Base-by-base conservation (phyloP, 2,113 vertebrate genomes). In the Echinops telfairi region DNA sequence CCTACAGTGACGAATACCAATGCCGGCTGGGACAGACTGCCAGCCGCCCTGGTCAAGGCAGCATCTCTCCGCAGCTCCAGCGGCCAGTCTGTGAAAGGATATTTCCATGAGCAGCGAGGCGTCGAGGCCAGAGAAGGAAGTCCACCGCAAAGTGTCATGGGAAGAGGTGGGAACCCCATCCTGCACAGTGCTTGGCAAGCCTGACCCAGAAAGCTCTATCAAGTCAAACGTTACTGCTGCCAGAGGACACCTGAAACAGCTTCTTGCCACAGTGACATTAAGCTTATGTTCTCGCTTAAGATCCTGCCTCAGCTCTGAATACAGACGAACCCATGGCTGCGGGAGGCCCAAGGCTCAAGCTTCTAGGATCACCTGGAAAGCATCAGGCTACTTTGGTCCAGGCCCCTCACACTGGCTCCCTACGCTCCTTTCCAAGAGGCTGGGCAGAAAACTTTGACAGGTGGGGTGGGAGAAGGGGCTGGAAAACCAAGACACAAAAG, bases 301-400 rank as follows among this genome's bases (percentile, higher is more conserved):
- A 62, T 31, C 64, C 22, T 87, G 71, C 43, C 9, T 71, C 58
- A 36, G 73, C 6, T 89, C 40, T 76, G 27, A 64, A 75, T 3
- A 2, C 29, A n/a, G 12, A 76, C 66, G 57, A 90, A 25, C 88
- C 82, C n/a, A 77, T 66, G 23, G 47, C 1, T 0, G 2, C 57
- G 17, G 33, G 25, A 87, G 43, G 57, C 33, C 43, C 47, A 91
- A 62, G 31, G 4, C 80, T 3, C n/a, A 62, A 83, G 64, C 66
- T 75, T 83, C n/a, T 75, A 91, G 86, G 71, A 92, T 16, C n/a
- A 89, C 36, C 62, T 62, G 19, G 47, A 88, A 90, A 66, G n/a
- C 19, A 83, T n/a, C 33, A 83, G 47, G 47, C 12, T 33, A 7
- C 82, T 75, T 89, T 76, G 10, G 53, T 33, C 57, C 47, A 40